phyloP scores from a whole-genome alignment of 1,140 invertebrate species.

The Sinonovacula constricta region DNA sequence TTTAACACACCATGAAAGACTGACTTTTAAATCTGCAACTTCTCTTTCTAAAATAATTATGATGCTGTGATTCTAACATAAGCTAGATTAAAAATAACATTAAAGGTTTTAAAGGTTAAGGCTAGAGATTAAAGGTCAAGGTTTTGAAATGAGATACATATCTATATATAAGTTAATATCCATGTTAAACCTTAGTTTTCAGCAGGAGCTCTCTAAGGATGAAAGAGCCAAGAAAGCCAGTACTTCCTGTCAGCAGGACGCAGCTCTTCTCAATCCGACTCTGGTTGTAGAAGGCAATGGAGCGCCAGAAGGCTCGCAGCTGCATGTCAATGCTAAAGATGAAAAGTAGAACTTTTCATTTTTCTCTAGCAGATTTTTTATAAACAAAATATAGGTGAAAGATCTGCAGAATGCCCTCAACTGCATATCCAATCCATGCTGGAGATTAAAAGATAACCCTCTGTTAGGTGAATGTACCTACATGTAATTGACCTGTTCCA shows the following conservation, averaged over 20 bases:
- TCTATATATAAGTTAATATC: background rate
- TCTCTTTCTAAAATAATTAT: too few relatives aligned
- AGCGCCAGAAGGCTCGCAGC: conserved; percentile 79
- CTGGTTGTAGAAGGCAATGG: conserved; percentile 75
- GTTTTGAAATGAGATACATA: background rate
- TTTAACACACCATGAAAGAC: too few relatives aligned
- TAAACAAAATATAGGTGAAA: too few relatives aligned
- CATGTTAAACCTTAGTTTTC: conserved; percentile 72
- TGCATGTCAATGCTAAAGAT: conserved; percentile 78
- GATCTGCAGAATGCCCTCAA: too few relatives aligned
- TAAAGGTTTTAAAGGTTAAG: background rate
- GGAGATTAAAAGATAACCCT: too few relatives aligned
- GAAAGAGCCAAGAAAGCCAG: conserved; percentile 79
- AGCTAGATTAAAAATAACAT: background rate
- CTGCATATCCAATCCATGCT: too few relatives aligned
- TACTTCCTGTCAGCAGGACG: conserved; percentile 79
- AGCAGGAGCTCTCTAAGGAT: conserved; percentile 76
- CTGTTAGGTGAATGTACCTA: too few relatives aligned
- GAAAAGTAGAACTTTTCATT: too few relatives aligned
- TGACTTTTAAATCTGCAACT: too few relatives aligned
- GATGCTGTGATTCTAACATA: too few relatives aligned
- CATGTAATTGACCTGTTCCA: too few relatives aligned
- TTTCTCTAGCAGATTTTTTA: too few relatives aligned
- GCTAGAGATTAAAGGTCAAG: background rate
- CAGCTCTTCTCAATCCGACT: conserved; percentile 70